Conservation (phyloP, 92 coral and sea anemone genomes). For the Phenganax subtilis region DNA sequence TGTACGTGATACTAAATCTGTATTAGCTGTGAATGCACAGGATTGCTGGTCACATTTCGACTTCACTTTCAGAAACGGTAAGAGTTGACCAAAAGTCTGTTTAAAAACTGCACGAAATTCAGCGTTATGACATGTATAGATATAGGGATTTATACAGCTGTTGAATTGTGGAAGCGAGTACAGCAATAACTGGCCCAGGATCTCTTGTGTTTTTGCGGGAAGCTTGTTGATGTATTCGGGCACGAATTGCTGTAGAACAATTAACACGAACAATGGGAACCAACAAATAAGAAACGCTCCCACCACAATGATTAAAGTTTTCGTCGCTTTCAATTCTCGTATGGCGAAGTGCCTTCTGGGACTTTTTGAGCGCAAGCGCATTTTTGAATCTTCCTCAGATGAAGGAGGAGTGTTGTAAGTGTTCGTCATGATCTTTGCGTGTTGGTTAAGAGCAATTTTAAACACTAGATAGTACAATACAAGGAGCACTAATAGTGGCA, state of each 20-base stretch:
- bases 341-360: slow-evolving; percentile 40
- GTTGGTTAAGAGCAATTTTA: slow-evolving; percentile 74
- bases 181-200: slow-evolving; percentile 65
- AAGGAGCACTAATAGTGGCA: slow-evolving; percentile 69
- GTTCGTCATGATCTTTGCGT: slow-evolving; percentile 49
- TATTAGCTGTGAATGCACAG: not conserved
- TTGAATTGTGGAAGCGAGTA: slow-evolving; percentile 79
- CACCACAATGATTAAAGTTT: slow-evolving; percentile 57
- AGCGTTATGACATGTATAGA: slow-evolving; percentile 83
- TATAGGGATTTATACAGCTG: slow-evolving; percentile 81
- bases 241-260: slow-evolving; percentile 71
- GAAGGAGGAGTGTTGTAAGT: slow-evolving; percentile 47
- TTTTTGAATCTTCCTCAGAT: slow-evolving; percentile 42
- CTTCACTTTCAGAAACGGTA: not conserved
- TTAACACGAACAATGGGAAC: slow-evolving; percentile 44
- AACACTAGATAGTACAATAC: slow-evolving; percentile 82
- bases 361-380: slow-evolving; percentile 55
- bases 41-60: not conserved
- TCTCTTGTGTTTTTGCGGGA: slow-evolving; percentile 52
- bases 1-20: not conserved
- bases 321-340: slow-evolving; percentile 92
- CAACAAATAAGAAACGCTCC: slow-evolving; percentile 8
- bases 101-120: slow-evolving; percentile 80
- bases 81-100: not conserved
- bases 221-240: slow-evolving; percentile 45